phyloP scores from a whole-genome alignment of 2,888 invertebrate species.

The Rotaria socialis region DNA sequence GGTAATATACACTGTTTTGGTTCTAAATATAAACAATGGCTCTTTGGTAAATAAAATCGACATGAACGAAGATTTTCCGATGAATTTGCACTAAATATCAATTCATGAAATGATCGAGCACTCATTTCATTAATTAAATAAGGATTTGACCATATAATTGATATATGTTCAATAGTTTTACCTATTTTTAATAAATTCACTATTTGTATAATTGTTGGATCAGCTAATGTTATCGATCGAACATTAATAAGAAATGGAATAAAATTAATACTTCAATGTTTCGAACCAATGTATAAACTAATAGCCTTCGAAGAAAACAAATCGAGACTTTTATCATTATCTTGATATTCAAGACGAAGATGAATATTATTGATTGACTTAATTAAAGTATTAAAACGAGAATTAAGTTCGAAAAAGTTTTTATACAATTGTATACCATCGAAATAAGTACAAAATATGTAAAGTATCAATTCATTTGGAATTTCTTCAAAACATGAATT shows the following conservation, averaged over 20 bases:
- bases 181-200: not conserved
- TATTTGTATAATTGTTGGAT: constrained; percentile 28
- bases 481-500: not conserved
- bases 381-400: not conserved
- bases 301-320: not conserved
- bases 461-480: not conserved
- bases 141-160: not conserved
- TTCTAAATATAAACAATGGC: not conserved
- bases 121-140: not conserved
- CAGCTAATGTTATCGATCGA: not conserved
- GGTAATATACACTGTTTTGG: constrained; percentile 18
- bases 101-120: not conserved
- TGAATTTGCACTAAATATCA: not conserved
- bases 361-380: not conserved
- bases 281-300: not conserved
- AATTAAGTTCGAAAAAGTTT: not conserved
- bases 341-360: not conserved
- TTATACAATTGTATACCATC: not conserved
- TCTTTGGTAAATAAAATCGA: not conserved
- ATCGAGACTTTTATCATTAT: not conserved
- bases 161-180: not conserved
- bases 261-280: not conserved
- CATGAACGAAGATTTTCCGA: constrained; percentile 8
- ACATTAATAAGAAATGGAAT: not conserved
- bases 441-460: not conserved